A percentile compares a stretch with the other conserved stretches of the same genome.
Evolutionary conservation across 2,888 invertebrate species (phyloP).

Genomic region (Ceramica pisi): DNA sequence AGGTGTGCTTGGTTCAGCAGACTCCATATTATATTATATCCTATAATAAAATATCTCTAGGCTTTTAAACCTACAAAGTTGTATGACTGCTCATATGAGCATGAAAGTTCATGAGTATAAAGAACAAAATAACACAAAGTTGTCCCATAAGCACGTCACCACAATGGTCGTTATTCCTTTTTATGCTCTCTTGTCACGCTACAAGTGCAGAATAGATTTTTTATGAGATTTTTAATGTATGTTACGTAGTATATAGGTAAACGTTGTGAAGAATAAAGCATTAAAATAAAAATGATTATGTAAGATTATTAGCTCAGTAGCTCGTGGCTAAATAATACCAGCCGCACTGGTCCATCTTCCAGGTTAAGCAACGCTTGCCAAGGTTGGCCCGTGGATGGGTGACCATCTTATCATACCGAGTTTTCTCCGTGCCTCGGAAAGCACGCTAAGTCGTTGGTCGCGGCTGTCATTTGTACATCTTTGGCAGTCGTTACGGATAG

Average conservation of each 20-base stretch:
- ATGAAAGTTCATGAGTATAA: constrained; percentile 3
- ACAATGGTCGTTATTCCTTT: constrained; percentile 22
- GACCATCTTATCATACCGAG: no score
- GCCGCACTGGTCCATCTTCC: no score
- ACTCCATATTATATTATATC: no score
- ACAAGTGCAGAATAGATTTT: constrained; percentile 10
- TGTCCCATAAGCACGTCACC: constrained; percentile 8
- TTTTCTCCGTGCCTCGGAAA: no score
- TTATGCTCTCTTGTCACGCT: constrained; percentile 26
- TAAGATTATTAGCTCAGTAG: no score
- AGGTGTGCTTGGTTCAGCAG: no score
- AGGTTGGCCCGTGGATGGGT: no score
- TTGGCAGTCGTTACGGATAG: no score
- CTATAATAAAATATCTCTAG: background rate
- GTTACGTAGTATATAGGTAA: background rate
- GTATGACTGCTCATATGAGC: background rate
- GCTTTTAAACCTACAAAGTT: background rate
- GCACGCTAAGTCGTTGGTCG: no score
- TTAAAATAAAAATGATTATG: background rate
- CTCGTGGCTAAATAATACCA: no score
- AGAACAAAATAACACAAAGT: constrained; percentile 33
- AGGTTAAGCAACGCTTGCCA: no score
- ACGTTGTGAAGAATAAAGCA: background rate
- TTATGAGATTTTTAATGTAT: constrained; percentile 8
- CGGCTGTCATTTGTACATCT: no score